Evolutionary conservation across 2,888 invertebrate genomes (phyloP), one percentile per base, ranked within the genome.

Genomic region (Bhutanitis thaidina): DNA sequence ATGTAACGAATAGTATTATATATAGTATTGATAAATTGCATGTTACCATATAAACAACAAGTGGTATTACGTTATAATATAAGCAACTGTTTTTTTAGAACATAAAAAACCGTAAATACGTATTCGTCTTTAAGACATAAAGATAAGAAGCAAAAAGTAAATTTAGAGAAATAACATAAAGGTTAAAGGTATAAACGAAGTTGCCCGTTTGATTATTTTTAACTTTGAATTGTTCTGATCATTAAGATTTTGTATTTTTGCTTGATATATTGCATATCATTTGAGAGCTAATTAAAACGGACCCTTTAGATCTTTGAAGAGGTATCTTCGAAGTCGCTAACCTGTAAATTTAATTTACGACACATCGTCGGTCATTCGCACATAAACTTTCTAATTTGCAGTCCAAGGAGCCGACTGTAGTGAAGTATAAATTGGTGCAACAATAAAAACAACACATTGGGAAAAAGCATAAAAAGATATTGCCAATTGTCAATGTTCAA

Each of bases 341-440:
- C 74, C 77, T 69, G 81, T 69, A 73, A 77, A 79, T 64, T 76
- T 83, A 81, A 85, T 87, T 88, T 89, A 89, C 80, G 86, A 81
- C 74, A 79, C 77, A 72, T 75, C 67, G 61, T 68, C 71, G 71
- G 67, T 74, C 73, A 75, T 77, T 74, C 69, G 67, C 74, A 70
- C 82, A 78, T 82, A 85, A 88, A 81, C 85, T 83, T 87, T 88
- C 86, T 86, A 84, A 89, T 86, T 86, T 87, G 83, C 80, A 68
- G 68, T 58, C 69, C 66, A 62, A 66, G 68, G 55, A 54, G 54
- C 70, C 65, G 71, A 67, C 70, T 74, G 75, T 75, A 77, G 29
- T 70, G 77, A 79, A 77, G 74, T 79, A 76, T 63, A 67, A 76
- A 80, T 74, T 75, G 72, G 69, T 55, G 64, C 61, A 69, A 71